phyloP scores from a whole-genome alignment of 1,140 invertebrate species.

The Myzus persicae region DNA sequence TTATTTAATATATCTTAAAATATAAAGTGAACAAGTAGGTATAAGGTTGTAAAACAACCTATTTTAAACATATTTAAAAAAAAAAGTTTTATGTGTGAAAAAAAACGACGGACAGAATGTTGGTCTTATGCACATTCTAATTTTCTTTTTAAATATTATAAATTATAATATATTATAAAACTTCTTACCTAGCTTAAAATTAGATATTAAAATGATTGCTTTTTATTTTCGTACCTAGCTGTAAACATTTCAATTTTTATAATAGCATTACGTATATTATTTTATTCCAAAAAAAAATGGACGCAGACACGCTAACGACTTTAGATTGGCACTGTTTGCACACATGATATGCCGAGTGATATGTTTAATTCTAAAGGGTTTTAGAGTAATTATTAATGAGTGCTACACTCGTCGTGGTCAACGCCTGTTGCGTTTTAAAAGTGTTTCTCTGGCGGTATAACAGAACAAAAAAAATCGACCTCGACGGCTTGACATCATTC shows the following conservation, averaged over 20 bases:
- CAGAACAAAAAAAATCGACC: neutral
- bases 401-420: neutral
- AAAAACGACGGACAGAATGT: neutral
- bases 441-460: neutral
- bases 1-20: too few relatives aligned
- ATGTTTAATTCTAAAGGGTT: slow-evolving; percentile 25
- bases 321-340: neutral
- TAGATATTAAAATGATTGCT: neutral
- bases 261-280: neutral
- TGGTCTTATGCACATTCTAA: neutral
- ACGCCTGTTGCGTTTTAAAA: neutral
- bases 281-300: neutral
- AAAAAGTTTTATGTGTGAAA: too few relatives aligned
- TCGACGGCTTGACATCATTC: neutral
- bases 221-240: neutral
- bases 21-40: too few relatives aligned
- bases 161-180: neutral
- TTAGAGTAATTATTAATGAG: slow-evolving; percentile 30
- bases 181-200: neutral
- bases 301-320: neutral
- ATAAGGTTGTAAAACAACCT: too few relatives aligned
- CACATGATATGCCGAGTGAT: neutral
- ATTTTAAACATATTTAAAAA: too few relatives aligned
- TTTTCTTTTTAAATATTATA: neutral
- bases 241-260: neutral